Evolutionary conservation across 1,140 invertebrate species (phyloP).

Genomic region (Temnothorax nylanderi): DNA sequence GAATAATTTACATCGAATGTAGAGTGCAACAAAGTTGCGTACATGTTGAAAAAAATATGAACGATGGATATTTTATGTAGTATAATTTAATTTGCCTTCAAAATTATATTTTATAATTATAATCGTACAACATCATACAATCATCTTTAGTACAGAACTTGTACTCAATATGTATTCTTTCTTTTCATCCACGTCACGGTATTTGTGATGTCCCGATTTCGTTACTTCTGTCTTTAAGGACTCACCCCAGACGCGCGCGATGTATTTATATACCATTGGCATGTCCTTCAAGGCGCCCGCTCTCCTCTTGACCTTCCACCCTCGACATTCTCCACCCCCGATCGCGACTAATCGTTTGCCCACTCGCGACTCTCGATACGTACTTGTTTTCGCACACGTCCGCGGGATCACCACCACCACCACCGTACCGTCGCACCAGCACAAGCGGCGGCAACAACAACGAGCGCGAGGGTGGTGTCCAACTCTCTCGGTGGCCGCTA

Average conservation of each 20-base stretch:
- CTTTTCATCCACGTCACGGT: background rate
- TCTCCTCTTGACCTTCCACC: slow-evolving; percentile 51
- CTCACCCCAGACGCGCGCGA: background rate
- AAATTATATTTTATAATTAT: background rate
- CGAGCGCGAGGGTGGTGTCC: slow-evolving; percentile 64
- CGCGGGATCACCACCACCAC: background rate
- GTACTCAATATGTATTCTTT: background rate
- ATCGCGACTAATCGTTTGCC: slow-evolving; percentile 38
- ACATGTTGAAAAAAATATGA: background rate
- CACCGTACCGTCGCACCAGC: background rate
- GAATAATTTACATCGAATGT: background rate
- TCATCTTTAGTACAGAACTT: background rate
- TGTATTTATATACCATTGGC: slow-evolving; percentile 27
- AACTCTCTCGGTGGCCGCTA: slow-evolving; percentile 21
- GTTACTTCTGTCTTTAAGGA: slow-evolving; percentile 27
- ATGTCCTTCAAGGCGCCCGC: slow-evolving; percentile 27
- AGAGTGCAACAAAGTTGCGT: background rate
- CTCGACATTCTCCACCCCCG: slow-evolving; percentile 1
- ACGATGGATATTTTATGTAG: background rate
- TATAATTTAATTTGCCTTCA: background rate
- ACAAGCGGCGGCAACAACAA: slow-evolving; percentile 45
- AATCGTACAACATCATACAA: background rate
- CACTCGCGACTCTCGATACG: slow-evolving; percentile 26
- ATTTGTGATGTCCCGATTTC: slow-evolving; percentile 13
- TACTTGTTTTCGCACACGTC: slow-evolving; percentile 40